phyloP scores from a whole-genome alignment of 2,888 invertebrate species.

The Acronicta leporina region DNA sequence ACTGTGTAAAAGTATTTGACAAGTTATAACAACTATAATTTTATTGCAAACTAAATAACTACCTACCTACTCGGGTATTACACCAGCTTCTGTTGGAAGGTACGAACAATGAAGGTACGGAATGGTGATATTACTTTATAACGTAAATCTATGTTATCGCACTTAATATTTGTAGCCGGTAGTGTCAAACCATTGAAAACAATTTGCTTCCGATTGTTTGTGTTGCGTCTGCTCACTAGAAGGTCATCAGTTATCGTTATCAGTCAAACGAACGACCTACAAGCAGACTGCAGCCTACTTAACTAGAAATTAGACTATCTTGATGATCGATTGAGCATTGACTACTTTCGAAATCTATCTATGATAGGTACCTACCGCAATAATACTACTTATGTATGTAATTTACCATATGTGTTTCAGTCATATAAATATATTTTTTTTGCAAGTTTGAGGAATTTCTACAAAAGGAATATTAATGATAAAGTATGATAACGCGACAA shows the following conservation, averaged over 20 bases:
- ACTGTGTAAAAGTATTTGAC: too few species aligned
- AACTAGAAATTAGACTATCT: slow-evolving; percentile 44
- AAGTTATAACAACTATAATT: too few species aligned
- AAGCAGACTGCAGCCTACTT: slow-evolving; percentile 32
- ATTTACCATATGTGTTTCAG: neutral
- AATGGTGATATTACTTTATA: slow-evolving; percentile 16
- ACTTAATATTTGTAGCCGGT: slow-evolving; percentile 14
- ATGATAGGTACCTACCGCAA: slow-evolving; percentile 8
- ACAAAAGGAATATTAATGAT: slow-evolving; percentile 9
- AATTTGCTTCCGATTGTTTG: slow-evolving; percentile 26
- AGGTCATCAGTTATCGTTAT: slow-evolving; percentile 51
- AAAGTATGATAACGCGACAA: slow-evolving; percentile 20
- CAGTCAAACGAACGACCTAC: slow-evolving; percentile 43
- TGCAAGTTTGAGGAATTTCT: slow-evolving; percentile 1
- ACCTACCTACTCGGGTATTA: slow-evolving; percentile 4
- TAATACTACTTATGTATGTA: slow-evolving; percentile 3
- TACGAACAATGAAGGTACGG: slow-evolving; percentile 9
- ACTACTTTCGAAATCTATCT: slow-evolving; percentile 9
- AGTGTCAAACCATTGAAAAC: slow-evolving; percentile 27
- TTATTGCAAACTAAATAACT: slow-evolving; percentile 21
- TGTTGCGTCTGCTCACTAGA: slow-evolving; percentile 39
- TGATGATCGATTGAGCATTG: slow-evolving; percentile 35
- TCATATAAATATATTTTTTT: neutral
- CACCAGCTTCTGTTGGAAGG: slow-evolving; percentile 15
- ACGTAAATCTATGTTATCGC: slow-evolving; percentile 14